Percentiles rank a stretch among this genome's conserved stretches.
phyloP scores from a whole-genome alignment of 2,888 invertebrate species.

The Ochlodes sylvanus region DNA sequence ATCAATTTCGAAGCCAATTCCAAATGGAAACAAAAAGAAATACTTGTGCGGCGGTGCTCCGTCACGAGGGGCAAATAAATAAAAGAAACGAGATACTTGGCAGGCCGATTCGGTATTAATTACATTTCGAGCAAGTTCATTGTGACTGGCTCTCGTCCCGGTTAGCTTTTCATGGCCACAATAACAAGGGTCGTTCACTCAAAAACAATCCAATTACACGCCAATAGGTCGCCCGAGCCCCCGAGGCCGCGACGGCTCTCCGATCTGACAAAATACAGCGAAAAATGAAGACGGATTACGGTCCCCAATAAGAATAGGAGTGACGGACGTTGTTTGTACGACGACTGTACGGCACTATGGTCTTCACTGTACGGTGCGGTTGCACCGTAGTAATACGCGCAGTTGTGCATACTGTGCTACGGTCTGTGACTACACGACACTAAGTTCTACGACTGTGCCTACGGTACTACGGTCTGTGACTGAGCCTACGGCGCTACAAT shows the following conservation, averaged over 20 bases:
- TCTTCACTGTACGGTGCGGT: too few species aligned
- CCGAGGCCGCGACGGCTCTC: constrained; percentile 42
- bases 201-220: constrained; percentile 62
- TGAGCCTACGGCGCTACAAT: too few species aligned
- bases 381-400: too few species aligned
- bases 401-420: too few species aligned
- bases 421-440: too few species aligned
- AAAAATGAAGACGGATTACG: constrained; percentile 64
- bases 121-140: constrained; percentile 33
- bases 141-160: constrained; percentile 19
- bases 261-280: constrained; percentile 54
- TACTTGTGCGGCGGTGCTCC: constrained; percentile 13
- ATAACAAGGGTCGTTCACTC: constrained; percentile 45
- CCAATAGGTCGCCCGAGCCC: constrained; percentile 47
- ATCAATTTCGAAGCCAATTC: constrained; percentile 14
- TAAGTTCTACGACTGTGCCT: too few species aligned
- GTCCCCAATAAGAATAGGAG: constrained; percentile 48
- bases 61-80: constrained; percentile 17
- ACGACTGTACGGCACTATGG: not conserved
- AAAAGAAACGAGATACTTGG: constrained; percentile 34
- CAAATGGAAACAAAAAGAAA: constrained; percentile 27
- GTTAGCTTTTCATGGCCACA: constrained; percentile 38
- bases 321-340: not conserved
- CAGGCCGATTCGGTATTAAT: constrained; percentile 35
- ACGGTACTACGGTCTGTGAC: too few species aligned